A percentile compares a stretch with the other conserved stretches of the same genome.
These are phyloP conservation scores for Marisa cornuarietis DNA, from an alignment of 1,140 invertebrate genomes.

Conservation along the genomic window DNA sequence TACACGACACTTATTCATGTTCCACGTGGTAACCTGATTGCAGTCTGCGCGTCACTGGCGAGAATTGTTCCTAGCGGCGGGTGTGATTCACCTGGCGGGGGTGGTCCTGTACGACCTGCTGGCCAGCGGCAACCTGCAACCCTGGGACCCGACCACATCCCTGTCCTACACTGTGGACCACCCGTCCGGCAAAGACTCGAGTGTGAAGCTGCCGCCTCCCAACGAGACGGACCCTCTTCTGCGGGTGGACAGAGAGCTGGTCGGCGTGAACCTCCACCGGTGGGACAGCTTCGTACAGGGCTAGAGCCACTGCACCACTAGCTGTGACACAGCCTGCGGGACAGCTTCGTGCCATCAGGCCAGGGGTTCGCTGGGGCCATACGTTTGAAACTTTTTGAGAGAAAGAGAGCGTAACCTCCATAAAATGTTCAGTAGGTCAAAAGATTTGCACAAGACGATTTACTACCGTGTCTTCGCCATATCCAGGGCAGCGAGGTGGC, in stretches of 20 bases:
- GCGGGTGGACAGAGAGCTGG: neutral
- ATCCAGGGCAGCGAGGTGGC: too few relatives aligned
- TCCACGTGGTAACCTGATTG: neutral
- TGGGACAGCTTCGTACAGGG: too few relatives aligned
- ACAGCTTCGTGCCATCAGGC: neutral
- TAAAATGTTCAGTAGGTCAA: too few relatives aligned
- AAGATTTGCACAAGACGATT: too few relatives aligned
- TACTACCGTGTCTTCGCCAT: too few relatives aligned
- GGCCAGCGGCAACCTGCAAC: constrained; percentile 18
- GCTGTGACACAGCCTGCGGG: neutral
- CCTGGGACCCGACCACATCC: constrained; percentile 1
- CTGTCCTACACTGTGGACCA: neutral
- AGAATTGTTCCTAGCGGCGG: constrained; percentile 13
- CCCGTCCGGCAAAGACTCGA: neutral
- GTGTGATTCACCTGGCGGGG: constrained; percentile 13
- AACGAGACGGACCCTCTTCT: constrained; percentile 8
- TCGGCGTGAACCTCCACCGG: neutral
- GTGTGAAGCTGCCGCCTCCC: neutral
- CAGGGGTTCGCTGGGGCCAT: neutral
- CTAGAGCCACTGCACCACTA: constrained; percentile 2
- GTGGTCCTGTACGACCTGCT: constrained; percentile 19
- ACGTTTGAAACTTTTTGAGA: neutral
- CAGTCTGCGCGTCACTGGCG: neutral
- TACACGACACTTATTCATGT: neutral
- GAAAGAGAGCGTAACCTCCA: too few relatives aligned